Conservation (phyloP, 2,113 vertebrate species). For the Cryptoleucopteryx plumbea region DNA sequence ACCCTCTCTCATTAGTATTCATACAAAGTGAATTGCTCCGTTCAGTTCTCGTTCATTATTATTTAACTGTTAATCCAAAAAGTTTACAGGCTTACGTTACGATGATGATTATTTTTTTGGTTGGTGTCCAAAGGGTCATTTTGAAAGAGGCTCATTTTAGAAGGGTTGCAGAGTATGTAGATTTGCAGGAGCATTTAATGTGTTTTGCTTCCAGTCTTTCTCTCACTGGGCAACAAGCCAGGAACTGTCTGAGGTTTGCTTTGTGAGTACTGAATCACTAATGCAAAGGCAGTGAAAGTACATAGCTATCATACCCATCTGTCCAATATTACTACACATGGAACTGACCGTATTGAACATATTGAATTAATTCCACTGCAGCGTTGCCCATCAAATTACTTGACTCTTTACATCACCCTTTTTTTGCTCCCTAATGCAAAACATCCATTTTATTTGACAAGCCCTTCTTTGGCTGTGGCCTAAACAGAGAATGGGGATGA, state of each 20-base stretch:
- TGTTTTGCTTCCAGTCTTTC: conserved; percentile 31
- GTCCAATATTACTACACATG: conserved; percentile 28
- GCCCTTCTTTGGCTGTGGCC: conserved; percentile 71
- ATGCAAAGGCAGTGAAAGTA: conserved; percentile 39
- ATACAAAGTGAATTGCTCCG: not conserved
- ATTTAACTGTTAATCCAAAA: conserved; percentile 6
- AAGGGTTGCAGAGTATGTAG: not conserved
- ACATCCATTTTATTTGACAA: conserved; percentile 80
- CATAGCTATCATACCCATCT: conserved; percentile 44
- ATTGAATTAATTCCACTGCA: conserved; percentile 55
- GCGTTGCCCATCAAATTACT: conserved; percentile 50
- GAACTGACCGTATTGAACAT: conserved; percentile 58
- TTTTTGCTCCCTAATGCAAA: conserved; percentile 69
- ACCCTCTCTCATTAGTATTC: not conserved
- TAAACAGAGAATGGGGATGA: conserved; percentile 73
- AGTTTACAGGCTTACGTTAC: not conserved
- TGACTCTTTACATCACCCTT: conserved; percentile 39
- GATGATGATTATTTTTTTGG: conserved; percentile 15
- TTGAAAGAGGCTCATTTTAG: not conserved
- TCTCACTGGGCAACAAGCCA: conserved; percentile 31
- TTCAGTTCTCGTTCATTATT: not conserved
- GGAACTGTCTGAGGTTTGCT: conserved; percentile 45
- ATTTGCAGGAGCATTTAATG: conserved; percentile 33
- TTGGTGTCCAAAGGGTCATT: conserved; percentile 34
- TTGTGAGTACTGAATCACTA: conserved; percentile 33